Base-by-base conservation (phyloP, 1,140 invertebrate genomes). In the Pomphorhynchus laevis region DNA sequence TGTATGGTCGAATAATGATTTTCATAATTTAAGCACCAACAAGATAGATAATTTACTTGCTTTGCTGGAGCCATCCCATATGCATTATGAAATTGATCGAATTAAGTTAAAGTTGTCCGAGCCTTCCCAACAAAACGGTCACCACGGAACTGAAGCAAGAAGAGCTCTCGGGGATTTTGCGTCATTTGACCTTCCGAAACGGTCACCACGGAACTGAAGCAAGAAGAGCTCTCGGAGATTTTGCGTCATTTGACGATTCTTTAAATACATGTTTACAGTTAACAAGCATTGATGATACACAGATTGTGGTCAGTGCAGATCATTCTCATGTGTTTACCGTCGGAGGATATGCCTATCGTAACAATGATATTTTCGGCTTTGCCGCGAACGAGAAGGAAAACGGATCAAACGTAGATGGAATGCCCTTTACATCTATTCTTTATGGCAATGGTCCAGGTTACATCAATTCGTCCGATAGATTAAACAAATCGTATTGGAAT, bases 251-350 rank as follows among this genome's bases (percentile, higher is more conserved):
- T 37, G 71, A 75, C 31, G 64, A 70, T 25, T 70, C 73, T 0
- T 44, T 45, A 12, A 32, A 21, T 24, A 16, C 9, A 14, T 41
- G 34, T 9, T n/a, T n/a, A n/a, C n/a, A n/a, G n/a, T n/a, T n/a
- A n/a, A 6, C 39, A 27, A 34, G 32, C n/a, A n/a, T n/a, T n/a
- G n/a, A n/a, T 17, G 68, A 80, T 36, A 82, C 76, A 0, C 55
- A 82, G 3, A 62, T 82, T 0, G 66, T 82, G 12, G 74, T 84
- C 3, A 82, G 76, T 0, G 71, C 71, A 39, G 79, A 84, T 58
- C 77, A 84, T 53, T 67, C 59, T 1, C 62, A 64, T 46, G 51
- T 48, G 3, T 52, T 58, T 43, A 49, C 47, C 36, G 14, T 49
- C 6, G 44, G 37, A 11, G 45, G 36, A 20, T 45, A 45, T 24